Base-by-base conservation (phyloP, 2,797 vertebrate genomes). In the Hyperoplus immaculatus region DNA sequence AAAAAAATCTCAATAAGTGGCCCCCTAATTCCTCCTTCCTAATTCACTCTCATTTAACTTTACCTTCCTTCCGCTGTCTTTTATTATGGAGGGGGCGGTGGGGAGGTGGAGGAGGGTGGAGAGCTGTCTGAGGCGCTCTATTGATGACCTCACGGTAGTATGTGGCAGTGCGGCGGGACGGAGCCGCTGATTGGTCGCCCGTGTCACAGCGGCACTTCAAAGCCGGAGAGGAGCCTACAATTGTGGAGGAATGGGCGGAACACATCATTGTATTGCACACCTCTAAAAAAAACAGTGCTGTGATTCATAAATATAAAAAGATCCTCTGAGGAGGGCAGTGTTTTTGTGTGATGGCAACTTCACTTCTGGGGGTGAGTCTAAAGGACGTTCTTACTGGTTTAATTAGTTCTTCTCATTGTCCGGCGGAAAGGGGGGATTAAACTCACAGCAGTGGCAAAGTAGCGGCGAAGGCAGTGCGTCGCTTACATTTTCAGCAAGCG, bases 221-320 rank as follows among this genome's bases (percentile, higher is more conserved):
- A 99, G 97, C 96, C 96, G 85, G 89, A 96, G 95, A 96, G 97
- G 97, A 97, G 97, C 96, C 97, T 98, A 97, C 97, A 97, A 97
- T 97, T 96, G 98, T 96, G 97, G 96, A 95, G 97, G 96, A 96
- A 98, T 97, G 98, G 97, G 98, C 97, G 98, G 97, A 97, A 96
- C 97, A 94, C 97, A 96, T 97, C 97, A 98, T 98, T 98, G 98
- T 97, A 97, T 98, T 97, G 97, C 97, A 97, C 97, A 98, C 97
- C 98, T 98, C 97, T 97, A 97, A 98, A 98, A 98, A 97, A 98
- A 97, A 97, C 97, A 96, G 94, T 94, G 97, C 97, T 98, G 96
- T 96, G 97, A 98, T 98, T 98, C 98, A 98, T 99, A 98, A 97
- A 98, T 99, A 99, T 97, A 98, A 98, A 99, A 97, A 97, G 97